Evolutionary conservation across 1,140 invertebrate genomes (phyloP).

Genomic region (Penaeus vannamei): DNA sequence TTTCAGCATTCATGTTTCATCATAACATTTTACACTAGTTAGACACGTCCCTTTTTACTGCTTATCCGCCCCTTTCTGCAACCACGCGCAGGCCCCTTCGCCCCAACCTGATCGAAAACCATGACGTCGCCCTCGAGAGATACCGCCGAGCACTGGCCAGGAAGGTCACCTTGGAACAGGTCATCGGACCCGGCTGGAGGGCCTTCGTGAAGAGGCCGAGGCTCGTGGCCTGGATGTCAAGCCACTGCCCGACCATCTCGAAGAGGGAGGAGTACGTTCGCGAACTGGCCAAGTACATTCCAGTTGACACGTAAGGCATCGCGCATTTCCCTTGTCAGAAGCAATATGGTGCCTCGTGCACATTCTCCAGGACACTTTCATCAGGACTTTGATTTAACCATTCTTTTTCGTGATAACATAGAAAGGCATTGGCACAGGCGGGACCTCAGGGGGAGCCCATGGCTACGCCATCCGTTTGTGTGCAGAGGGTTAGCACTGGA

Average conservation of each 20-base stretch:
- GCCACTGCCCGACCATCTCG: slow-evolving; percentile 73
- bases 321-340: slow-evolving; percentile 71
- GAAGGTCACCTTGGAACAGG: neutral
- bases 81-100: neutral
- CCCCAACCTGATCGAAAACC: neutral
- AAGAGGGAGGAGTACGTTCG: slow-evolving; percentile 72
- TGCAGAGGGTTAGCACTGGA: no score
- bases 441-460: no score
- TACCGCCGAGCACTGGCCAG: neutral
- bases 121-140: neutral
- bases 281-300: slow-evolving; percentile 73
- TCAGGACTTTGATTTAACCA: no score
- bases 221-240: slow-evolving; percentile 74
- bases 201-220: slow-evolving; percentile 31
- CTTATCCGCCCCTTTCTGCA: no score
- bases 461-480: no score
- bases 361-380: no score
- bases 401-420: no score
- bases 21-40: neutral
- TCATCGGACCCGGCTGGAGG: neutral
- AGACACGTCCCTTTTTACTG: neutral
- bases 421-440: no score
- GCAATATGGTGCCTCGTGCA: no score
- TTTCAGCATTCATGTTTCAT: neutral
- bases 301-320: slow-evolving; percentile 76